A percentile compares a stretch with the other conserved stretches of the same genome.
Conservation (phyloP, 2,797 vertebrate species). For the Gouania willdenowi region DNA sequence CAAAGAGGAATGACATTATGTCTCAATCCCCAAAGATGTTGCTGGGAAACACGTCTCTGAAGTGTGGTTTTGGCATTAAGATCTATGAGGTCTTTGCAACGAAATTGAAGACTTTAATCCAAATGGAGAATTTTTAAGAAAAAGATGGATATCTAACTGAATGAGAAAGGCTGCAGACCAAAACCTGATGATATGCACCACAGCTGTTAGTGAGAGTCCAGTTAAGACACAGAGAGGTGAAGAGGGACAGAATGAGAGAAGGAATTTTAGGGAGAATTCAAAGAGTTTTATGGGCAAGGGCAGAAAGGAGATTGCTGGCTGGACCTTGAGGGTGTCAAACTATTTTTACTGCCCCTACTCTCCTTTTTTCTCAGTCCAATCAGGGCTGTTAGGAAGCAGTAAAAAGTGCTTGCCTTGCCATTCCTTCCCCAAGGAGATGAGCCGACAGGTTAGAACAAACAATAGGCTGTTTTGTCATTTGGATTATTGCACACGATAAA, state of each 20-base stretch:
- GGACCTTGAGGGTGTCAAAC: constrained; percentile 72
- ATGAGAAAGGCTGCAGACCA: constrained; percentile 30
- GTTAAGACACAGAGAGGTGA: not conserved
- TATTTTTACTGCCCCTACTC: constrained; percentile 74
- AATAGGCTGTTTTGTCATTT: constrained; percentile 57
- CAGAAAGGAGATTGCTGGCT: constrained; percentile 64
- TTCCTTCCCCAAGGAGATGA: constrained; percentile 54
- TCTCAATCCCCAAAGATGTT: constrained; percentile 14
- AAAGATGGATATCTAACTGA: constrained; percentile 30
- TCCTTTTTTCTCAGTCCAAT: constrained; percentile 55
- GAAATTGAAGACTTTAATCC: constrained; percentile 13
- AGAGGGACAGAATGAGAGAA: not conserved
- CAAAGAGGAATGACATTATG: constrained; percentile 19
- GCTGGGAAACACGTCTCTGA: not conserved
- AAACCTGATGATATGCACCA: constrained; percentile 22
- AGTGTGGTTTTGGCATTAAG: constrained; percentile 8
- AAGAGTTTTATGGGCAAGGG: constrained; percentile 70
- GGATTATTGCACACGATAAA: constrained; percentile 46
- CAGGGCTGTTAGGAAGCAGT: constrained; percentile 65
- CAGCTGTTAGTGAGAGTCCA: constrained; percentile 26
- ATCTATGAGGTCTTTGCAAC: constrained; percentile 13
- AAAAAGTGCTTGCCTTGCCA: constrained; percentile 44
- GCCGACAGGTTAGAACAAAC: constrained; percentile 54
- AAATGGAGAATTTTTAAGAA: constrained; percentile 7
- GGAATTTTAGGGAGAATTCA: constrained; percentile 47